Conservation (phyloP, 2,113 vertebrate genomes). For the Agelaius phoeniceus region DNA sequence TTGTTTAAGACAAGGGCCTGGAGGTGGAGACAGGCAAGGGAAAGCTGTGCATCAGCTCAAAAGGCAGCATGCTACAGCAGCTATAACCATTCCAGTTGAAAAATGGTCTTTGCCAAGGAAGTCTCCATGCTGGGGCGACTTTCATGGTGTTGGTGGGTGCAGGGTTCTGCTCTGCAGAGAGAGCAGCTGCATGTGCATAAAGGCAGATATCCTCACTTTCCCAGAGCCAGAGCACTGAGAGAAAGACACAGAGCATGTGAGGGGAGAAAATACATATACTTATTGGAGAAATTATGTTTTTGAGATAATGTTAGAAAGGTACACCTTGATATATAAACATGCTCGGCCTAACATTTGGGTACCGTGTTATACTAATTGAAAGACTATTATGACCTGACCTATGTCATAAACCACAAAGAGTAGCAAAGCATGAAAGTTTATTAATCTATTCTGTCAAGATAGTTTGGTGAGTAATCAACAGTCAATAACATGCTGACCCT, state of each 20-base stretch:
- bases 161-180: neutral
- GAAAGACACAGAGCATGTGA: neutral
- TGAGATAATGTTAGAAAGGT: neutral
- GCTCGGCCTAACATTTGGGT: neutral
- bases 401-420: neutral
- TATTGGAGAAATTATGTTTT: neutral
- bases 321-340: neutral
- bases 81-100: neutral
- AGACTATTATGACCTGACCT: neutral
- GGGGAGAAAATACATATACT: neutral
- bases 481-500: neutral
- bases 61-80: neutral
- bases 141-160: rapidly evolving
- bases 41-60: neutral
- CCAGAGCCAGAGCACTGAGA: neutral
- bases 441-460: neutral
- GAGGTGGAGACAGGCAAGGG: neutral
- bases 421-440: neutral
- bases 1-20: neutral
- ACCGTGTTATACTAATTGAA: neutral
- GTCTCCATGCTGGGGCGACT: neutral
- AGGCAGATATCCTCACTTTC: neutral
- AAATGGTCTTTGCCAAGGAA: neutral
- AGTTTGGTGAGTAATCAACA: neutral
- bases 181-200: neutral